A percentile compares a stretch with the other conserved stretches of the same genome.
phyloP scores from a whole-genome alignment of 2,888 invertebrate species.

The Lycaena phlaeas region DNA sequence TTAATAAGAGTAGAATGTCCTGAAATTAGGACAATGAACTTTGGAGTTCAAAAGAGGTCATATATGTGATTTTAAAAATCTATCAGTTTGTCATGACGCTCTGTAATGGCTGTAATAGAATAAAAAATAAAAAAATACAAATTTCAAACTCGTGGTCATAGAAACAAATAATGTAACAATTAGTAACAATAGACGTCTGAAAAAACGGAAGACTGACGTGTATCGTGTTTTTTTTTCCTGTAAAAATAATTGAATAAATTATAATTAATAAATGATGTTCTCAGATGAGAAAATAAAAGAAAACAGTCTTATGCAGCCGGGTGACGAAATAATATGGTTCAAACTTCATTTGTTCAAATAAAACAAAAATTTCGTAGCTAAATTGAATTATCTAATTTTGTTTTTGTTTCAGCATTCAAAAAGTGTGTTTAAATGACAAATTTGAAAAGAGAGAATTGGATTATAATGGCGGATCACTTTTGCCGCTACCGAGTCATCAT shows the following conservation, averaged over 20 bases:
- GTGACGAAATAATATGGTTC: slow-evolving; percentile 65
- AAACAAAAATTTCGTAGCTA: background rate
- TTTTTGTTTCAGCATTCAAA: slow-evolving; percentile 48
- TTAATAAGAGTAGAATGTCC: slow-evolving; percentile 11
- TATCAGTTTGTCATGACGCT: background rate
- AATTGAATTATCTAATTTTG: slow-evolving; percentile 4
- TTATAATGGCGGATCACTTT: slow-evolving; percentile 37
- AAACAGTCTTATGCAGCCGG: slow-evolving; percentile 50
- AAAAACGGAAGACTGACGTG: slow-evolving; percentile 48
- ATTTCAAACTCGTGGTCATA: slow-evolving; percentile 41
- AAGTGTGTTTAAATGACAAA: slow-evolving; percentile 59
- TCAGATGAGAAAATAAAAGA: slow-evolving; percentile 67
- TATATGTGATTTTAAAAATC: slow-evolving; percentile 16
- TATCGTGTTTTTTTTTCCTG: slow-evolving; percentile 44
- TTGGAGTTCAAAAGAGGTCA: slow-evolving; percentile 39
- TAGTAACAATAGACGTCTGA: slow-evolving; percentile 41
- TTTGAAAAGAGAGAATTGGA: slow-evolving; percentile 50
- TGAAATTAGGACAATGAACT: slow-evolving; percentile 17
- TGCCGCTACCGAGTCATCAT: slow-evolving; percentile 38
- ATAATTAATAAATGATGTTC: slow-evolving; percentile 64
- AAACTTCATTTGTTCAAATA: slow-evolving; percentile 31
- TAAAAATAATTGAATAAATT: slow-evolving; percentile 62
- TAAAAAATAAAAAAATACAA: slow-evolving; percentile 26
- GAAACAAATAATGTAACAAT: slow-evolving; percentile 52
- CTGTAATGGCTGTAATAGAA: slow-evolving; percentile 1